Conservation (phyloP, 2,888 invertebrate species). For the Sphinx pinastri region DNA sequence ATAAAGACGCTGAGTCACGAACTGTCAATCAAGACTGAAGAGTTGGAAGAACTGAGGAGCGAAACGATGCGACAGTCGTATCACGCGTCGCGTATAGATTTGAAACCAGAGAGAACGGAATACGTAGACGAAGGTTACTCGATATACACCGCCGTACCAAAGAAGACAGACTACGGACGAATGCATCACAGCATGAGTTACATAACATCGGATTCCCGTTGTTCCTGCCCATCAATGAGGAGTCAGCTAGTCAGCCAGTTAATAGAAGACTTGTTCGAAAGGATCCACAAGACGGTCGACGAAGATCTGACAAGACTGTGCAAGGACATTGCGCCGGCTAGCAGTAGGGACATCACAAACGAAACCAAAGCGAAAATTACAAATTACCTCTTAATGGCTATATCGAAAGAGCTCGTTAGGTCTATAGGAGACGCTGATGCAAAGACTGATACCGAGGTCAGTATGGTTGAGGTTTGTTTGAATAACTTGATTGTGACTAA, state of each 20-base stretch:
- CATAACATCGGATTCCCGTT: conserved; percentile 70
- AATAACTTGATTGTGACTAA: conserved; percentile 64
- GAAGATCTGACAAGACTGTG: conserved; percentile 73
- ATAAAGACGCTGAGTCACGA: conserved; percentile 84
- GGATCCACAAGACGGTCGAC: conserved; percentile 72
- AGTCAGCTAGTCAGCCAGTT: conserved; percentile 77
- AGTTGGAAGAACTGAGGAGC: conserved; percentile 76
- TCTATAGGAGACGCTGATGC: conserved; percentile 80
- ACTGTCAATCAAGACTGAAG: conserved; percentile 81
- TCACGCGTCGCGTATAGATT: conserved; percentile 72
- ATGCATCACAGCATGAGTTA: conserved; percentile 81
- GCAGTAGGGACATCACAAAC: conserved; percentile 61
- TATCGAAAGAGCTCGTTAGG: conserved; percentile 79
- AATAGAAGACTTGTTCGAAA: conserved; percentile 76
- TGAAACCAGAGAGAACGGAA: conserved; percentile 76
- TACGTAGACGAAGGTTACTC: conserved; percentile 79
- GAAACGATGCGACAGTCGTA: conserved; percentile 75
- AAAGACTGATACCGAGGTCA: conserved; percentile 81
- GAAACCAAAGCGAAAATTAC: conserved; percentile 80
- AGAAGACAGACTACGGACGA: conserved; percentile 74
- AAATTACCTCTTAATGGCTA: conserved; percentile 81
- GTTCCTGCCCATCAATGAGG: conserved; percentile 76
- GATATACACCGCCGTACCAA: conserved; percentile 77
- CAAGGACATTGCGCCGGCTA: conserved; percentile 63
- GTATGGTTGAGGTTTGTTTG: conserved; percentile 50